Conservation (phyloP, 37 sponge, comb jelly and placozoan species). For the Spongia lamella region DNA sequence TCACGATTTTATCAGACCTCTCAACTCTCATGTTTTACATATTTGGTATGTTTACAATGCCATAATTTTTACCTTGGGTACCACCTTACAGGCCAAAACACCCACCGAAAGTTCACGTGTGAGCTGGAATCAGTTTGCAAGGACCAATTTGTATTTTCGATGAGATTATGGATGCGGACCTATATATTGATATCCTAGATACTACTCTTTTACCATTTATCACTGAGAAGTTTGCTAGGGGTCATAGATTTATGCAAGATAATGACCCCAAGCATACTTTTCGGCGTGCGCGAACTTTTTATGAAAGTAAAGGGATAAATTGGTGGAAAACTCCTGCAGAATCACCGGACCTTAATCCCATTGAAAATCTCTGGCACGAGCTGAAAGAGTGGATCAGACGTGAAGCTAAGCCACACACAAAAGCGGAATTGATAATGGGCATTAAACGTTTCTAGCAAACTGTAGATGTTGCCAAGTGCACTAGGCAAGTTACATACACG, state of each 20-base stretch:
- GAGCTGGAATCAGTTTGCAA: slow-evolving; percentile 35
- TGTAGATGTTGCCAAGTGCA: slow-evolving; percentile 13
- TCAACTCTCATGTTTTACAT: too few relatives aligned
- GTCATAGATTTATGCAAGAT: slow-evolving; percentile 27
- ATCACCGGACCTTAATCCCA: slow-evolving; percentile 32
- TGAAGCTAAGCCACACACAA: slow-evolving; percentile 22
- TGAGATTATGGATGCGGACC: slow-evolving; percentile 30
- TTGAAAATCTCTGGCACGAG: too few relatives aligned
- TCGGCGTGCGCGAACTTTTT: slow-evolving; percentile 13
- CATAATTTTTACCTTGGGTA: too few relatives aligned
- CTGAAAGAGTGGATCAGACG: slow-evolving; percentile 26
- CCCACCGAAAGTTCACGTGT: slow-evolving; percentile 39
- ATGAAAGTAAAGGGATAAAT: slow-evolving; percentile 3
- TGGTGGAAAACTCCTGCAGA: slow-evolving; percentile 42
- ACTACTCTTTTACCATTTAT: slow-evolving; percentile 18
- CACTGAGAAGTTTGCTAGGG: not conserved
- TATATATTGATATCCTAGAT: slow-evolving; percentile 12
- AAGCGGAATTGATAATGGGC: slow-evolving; percentile 25
- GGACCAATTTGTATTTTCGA: slow-evolving; percentile 49
- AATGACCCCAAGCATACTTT: slow-evolving; percentile 39
- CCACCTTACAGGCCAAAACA: too few relatives aligned
- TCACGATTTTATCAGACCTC: too few relatives aligned
- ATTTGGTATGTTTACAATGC: too few relatives aligned
- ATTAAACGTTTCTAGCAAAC: slow-evolving; percentile 19
- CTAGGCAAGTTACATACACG: too few relatives aligned